Evolutionary conservation across 2,797 vertebrate genomes (phyloP), one percentile per base, ranked within the genome.

Genomic region (Erethizon dorsatum): DNA sequence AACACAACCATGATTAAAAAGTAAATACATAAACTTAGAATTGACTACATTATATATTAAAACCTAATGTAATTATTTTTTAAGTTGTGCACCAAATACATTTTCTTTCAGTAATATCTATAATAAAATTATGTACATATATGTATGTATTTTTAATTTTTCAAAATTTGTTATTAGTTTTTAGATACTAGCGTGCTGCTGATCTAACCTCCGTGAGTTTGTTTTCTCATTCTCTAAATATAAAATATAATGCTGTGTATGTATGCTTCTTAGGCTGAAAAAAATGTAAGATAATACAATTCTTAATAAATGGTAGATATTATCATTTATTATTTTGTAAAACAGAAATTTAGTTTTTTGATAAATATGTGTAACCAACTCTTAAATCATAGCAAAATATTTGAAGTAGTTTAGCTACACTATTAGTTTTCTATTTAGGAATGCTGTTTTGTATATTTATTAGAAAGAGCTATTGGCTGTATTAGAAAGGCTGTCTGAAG

Each of bases 401-500:
- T 83, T 75, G 57, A 92, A 91, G 65, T 91, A 92, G 83, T 90
- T 95, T 88, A 52, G 61, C 41, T 77, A 71, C 20, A 88, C 28
- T 37, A 37, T 82, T 87, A 33, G 17, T 71, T 95, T 95, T 91
- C 52, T 80, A 90, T 84, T 92, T n/a, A 90, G 6, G 90, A 93
- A 67, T 69, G 3, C 50, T 69, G 17, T 77, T 91, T 90, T 77
- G 73, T 31, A 52, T 94, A 88, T 90, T 94, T 94, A 90, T 95
- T 86, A 93, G 22, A 6, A 90, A 87, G 47, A 86, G 47, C 57
- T 95, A 37, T 78, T 82, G 78, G 41, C 65, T 96, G 15, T 6
- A 41, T 95, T 88, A 90, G 47, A 86, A 91, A 86, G 82, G 47
- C 65, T 94, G 22, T 86, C 24, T 95, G 89, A 94, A 93, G 82